Percentiles rank a stretch among this genome's conserved stretches.
Evolutionary conservation across 1,140 invertebrate genomes (phyloP).

Genomic region (Drosophila sucinea): DNA sequence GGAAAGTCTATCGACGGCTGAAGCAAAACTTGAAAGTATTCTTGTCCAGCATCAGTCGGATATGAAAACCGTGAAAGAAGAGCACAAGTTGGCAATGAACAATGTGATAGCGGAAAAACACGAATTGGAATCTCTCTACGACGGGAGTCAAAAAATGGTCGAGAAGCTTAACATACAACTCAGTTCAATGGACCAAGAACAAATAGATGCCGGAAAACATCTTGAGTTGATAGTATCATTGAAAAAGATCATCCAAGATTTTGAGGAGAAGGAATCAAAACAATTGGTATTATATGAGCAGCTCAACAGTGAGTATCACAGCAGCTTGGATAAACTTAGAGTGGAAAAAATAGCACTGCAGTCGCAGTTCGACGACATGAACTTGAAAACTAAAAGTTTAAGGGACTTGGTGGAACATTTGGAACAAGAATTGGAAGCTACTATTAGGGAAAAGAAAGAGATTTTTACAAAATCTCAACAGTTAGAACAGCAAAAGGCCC

Average conservation of each 20-base stretch:
- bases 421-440: neutral
- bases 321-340: conserved; percentile 21
- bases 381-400: neutral
- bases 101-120: conserved; percentile 41
- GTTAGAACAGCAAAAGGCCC: neutral
- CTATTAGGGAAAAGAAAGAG: neutral
- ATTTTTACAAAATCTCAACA: neutral
- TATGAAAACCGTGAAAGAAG: conserved; percentile 10
- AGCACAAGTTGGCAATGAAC: conserved; percentile 18
- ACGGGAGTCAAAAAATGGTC: conserved; percentile 35
- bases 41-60: conserved; percentile 1
- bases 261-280: conserved; percentile 25
- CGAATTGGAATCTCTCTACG: conserved; percentile 35
- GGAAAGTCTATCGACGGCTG: conserved; percentile 17
- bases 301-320: conserved; percentile 18
- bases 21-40: neutral
- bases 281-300: conserved; percentile 28
- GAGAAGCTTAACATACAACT: conserved; percentile 34
- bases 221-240: conserved; percentile 13
- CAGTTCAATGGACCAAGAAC: neutral
- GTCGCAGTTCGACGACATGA: conserved; percentile 5
- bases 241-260: conserved; percentile 18
- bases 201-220: neutral
- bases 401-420: neutral
- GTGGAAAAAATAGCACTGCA: conserved; percentile 36